These are phyloP conservation scores for Rhinatrema bivittatum DNA, from an alignment of 2,797 vertebrate genomes.

Conservation along the genomic window DNA sequence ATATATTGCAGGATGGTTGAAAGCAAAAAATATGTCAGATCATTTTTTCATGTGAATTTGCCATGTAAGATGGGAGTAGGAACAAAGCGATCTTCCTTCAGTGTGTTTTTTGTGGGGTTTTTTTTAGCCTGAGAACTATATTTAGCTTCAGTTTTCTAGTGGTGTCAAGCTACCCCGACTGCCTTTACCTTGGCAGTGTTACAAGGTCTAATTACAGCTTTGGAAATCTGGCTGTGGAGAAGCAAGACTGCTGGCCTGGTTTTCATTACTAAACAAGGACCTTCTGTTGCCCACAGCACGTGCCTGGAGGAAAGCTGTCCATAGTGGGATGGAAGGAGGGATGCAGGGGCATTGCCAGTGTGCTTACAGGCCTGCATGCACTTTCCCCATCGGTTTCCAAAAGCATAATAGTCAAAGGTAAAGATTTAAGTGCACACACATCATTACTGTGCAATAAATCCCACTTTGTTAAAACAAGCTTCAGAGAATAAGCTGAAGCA, in stretches of 20 bases:
- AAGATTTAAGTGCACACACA: too few species aligned
- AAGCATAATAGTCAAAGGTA: not conserved
- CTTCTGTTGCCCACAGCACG: slow-evolving; percentile 47
- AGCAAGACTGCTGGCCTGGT: slow-evolving; percentile 46
- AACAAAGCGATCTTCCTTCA: too few species aligned
- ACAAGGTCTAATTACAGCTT: slow-evolving; percentile 57
- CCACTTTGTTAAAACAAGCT: not conserved
- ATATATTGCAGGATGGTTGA: too few species aligned
- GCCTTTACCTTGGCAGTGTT: slow-evolving; percentile 47
- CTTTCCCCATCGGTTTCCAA: slow-evolving; percentile 16
- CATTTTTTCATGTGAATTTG: too few species aligned
- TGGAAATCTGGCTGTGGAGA: slow-evolving; percentile 47
- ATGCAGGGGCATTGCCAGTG: slow-evolving; percentile 19
- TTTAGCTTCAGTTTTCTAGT: slow-evolving; percentile 53
- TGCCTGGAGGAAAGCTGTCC: slow-evolving; percentile 28
- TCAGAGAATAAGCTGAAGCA: not conserved
- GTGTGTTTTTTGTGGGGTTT: too few species aligned
- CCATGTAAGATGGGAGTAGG: too few species aligned
- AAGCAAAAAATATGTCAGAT: too few species aligned
- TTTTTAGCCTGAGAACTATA: slow-evolving; percentile 46
- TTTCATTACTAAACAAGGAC: slow-evolving; percentile 54
- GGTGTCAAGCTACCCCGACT: slow-evolving; percentile 44
- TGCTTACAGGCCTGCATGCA: slow-evolving; percentile 13
- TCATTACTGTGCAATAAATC: too few species aligned
- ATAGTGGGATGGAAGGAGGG: too few species aligned